Conservation (phyloP, 2,797 vertebrate species). For the Sternotherus odoratus region DNA sequence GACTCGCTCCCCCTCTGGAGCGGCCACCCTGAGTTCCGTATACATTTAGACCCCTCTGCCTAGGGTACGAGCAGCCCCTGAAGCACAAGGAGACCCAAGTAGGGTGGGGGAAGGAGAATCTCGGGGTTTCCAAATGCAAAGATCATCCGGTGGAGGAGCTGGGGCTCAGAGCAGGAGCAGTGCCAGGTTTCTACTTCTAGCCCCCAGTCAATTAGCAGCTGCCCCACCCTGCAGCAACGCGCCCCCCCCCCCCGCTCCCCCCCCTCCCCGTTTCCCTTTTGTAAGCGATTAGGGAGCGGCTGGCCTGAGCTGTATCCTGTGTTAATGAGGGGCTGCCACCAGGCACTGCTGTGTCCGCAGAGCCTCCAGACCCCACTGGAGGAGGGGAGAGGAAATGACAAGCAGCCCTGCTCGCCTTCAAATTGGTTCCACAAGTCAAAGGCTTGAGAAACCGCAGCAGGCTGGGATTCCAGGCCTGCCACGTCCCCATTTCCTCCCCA, state of each 20-base stretch:
- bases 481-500: not conserved
- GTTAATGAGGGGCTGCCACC: conserved; percentile 29
- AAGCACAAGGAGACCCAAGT: not conserved
- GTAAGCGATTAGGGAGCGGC: not conserved
- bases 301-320: not conserved
- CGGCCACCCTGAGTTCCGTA: not conserved
- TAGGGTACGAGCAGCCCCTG: not conserved
- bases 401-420: not conserved
- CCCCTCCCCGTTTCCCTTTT: not conserved
- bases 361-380: not conserved
- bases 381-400: conserved; percentile 10
- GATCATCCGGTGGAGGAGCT: not conserved
- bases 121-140: not conserved
- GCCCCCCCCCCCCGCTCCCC: no score
- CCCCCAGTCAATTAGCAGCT: not conserved
- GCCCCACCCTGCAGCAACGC: not conserved
- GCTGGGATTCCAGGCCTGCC: not conserved
- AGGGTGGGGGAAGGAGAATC: not conserved
- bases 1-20: not conserved
- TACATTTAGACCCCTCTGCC: not conserved
- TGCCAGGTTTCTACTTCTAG: not conserved
- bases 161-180: not conserved
- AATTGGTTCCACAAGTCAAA: conserved; percentile 51
- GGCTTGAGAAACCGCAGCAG: not conserved
- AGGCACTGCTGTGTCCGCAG: not conserved